Evolutionary conservation across 2,888 invertebrate genomes (phyloP).

Genomic region (Limenitis camilla): DNA sequence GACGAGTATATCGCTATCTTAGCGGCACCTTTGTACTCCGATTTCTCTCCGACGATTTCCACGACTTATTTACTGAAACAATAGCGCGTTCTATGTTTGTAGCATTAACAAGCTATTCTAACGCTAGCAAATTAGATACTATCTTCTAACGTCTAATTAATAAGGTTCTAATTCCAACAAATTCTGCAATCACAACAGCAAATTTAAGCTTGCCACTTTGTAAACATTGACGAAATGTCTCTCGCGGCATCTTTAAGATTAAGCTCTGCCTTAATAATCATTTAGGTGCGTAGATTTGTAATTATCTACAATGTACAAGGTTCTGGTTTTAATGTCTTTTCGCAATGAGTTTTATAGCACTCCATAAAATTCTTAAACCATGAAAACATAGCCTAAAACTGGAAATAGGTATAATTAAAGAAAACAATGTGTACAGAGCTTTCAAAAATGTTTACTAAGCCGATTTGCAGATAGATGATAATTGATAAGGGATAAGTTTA

Average conservation of each 20-base stretch:
- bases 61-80: slow-evolving; percentile 71
- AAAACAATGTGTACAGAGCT: not conserved
- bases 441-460: not conserved
- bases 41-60: slow-evolving; percentile 62
- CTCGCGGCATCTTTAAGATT: slow-evolving; percentile 65
- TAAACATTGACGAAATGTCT: slow-evolving; percentile 57
- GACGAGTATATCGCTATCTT: slow-evolving; percentile 28
- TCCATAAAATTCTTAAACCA: slow-evolving; percentile 8
- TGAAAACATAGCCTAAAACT: not conserved
- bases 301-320: slow-evolving; percentile 43
- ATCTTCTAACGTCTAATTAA: slow-evolving; percentile 20
- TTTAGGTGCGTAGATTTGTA: slow-evolving; percentile 61
- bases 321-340: slow-evolving; percentile 26
- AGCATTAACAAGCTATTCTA: slow-evolving; percentile 36
- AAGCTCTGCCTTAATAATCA: slow-evolving; percentile 61
- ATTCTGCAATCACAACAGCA: slow-evolving; percentile 5
- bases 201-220: slow-evolving; percentile 36
- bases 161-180: slow-evolving; percentile 32
- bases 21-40: slow-evolving; percentile 55
- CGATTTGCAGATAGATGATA: too few species aligned
- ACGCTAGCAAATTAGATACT: slow-evolving; percentile 10
- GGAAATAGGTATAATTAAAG: not conserved
- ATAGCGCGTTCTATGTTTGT: slow-evolving; percentile 59
- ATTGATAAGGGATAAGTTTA: too few species aligned
- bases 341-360: slow-evolving; percentile 10